These are phyloP conservation scores for Limanda limanda DNA, from an alignment of 2,113 vertebrate genomes.

Conservation along the genomic window DNA sequence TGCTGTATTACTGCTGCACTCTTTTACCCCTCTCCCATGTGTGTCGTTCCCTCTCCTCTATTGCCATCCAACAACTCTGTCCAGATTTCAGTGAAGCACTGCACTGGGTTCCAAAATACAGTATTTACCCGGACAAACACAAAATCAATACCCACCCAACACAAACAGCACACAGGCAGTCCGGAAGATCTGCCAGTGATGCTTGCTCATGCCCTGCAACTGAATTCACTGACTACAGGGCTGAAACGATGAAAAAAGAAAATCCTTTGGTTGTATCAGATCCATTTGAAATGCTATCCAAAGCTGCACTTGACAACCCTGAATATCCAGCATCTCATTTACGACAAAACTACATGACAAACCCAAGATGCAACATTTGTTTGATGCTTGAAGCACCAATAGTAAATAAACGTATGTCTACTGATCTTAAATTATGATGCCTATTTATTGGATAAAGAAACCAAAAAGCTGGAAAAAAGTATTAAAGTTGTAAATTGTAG, in stretches of 20 bases:
- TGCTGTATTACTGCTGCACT: constrained; percentile 31
- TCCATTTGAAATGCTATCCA: constrained; percentile 15
- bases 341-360: constrained; percentile 4
- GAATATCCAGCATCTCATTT: background rate
- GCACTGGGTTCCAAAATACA: constrained; percentile 50
- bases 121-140: constrained; percentile 71
- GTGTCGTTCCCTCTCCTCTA: constrained; percentile 46
- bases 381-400: background rate
- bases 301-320: constrained; percentile 1
- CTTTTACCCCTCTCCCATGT: constrained; percentile 41
- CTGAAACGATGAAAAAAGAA: constrained; percentile 28
- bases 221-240: constrained; percentile 52
- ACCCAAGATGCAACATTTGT: background rate
- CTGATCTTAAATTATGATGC: background rate
- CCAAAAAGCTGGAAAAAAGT: too few species aligned
- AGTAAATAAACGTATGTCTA: background rate
- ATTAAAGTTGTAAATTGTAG: too few species aligned
- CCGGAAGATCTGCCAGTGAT: constrained; percentile 56
- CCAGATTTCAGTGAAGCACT: constrained; percentile 59
- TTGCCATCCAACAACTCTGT: constrained; percentile 53
- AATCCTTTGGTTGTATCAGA: constrained; percentile 25
- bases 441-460: background rate
- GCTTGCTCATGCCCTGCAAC: constrained; percentile 48
- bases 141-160: constrained; percentile 68
- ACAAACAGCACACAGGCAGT: constrained; percentile 61